phyloP scores from a whole-genome alignment of 2,797 vertebrate genomes.

The Oreortyx pictus region DNA sequence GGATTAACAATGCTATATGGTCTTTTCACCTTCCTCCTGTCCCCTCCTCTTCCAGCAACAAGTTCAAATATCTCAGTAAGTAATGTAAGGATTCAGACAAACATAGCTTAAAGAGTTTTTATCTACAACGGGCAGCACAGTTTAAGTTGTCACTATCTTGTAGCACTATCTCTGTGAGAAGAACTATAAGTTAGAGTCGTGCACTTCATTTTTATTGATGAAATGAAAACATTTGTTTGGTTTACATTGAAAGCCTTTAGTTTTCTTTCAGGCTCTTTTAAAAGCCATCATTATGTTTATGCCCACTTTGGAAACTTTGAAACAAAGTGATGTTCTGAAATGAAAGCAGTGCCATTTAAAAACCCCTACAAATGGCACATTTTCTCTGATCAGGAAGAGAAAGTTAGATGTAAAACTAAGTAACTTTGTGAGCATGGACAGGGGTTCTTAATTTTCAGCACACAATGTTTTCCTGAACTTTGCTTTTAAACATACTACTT shows the following conservation, averaged over 20 bases:
- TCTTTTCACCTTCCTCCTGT: conserved; percentile 56
- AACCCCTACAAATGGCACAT: neutral
- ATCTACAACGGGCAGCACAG: neutral
- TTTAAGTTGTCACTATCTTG: neutral
- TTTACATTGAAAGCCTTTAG: neutral
- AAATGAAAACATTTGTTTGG: neutral
- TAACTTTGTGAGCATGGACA: neutral
- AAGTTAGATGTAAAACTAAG: neutral
- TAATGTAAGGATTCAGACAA: conserved; percentile 2
- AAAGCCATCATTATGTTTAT: neutral
- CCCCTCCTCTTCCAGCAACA: conserved; percentile 46
- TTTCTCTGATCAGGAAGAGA: neutral
- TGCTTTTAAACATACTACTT: neutral
- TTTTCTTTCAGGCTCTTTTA: neutral
- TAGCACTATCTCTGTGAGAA: neutral
- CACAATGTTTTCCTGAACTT: neutral
- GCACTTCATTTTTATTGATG: neutral
- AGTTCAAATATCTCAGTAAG: conserved; percentile 54
- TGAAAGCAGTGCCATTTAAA: neutral
- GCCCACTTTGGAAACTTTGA: neutral
- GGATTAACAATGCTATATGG: conserved; percentile 58
- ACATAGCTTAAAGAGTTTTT: neutral
- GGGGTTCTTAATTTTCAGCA: neutral
- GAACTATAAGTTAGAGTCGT: neutral
- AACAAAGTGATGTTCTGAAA: neutral